Base-by-base conservation (phyloP, 2,797 vertebrate genomes). In the Brotogeris chrysoptera region DNA sequence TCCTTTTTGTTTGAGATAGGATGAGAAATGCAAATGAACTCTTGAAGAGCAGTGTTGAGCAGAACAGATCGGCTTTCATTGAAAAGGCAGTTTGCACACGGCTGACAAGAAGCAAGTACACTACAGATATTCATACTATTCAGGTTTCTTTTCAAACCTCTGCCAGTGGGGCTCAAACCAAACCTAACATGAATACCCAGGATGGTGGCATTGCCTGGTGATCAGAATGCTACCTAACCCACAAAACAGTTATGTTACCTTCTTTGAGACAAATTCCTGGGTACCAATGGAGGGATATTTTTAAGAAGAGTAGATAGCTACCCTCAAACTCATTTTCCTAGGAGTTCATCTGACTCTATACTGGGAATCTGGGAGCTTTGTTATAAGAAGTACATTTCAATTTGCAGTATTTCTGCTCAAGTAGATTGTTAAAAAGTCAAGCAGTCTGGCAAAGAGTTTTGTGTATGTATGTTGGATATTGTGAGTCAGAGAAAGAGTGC, bases 51-150 rank as follows among this genome's bases (percentile, higher is more conserved):
- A 34, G 11, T 6, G 21, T 32, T 71, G 63, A 83, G 87, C 91
- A 87, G 91, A 94, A 81, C 64, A 68, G 95, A 93, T 96, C 94
- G 96, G 77, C 80, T 97, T 90, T 94, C 88, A 78, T 71, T 93
- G 92, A 76, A 53, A 65, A 79, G 84, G 85, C 79, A 53, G 82
- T 65, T 91, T 6, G 12, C 86, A 59, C 76, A 94, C 65, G 64
- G 59, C 76, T 41, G 36, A 36, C 83, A 90, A 59, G 60, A 82
- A 28, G 70, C 60, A 61, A 41, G 24, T 46, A 36, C 3, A 2
- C 59, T 69, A 66, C 63, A 55, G 61, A 24, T 86, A 92, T 49
- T 70, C 21, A 4, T 93, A 71, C 57, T 69, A 39, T 34, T 78
- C 66, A 83, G 65, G 83, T 63, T 81, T 84, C 76, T 87, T 89